Evolutionary conservation across 1,140 invertebrate species (phyloP), one percentile per base, ranked within the genome.

Genomic region (Tetramorium simillimum): DNA sequence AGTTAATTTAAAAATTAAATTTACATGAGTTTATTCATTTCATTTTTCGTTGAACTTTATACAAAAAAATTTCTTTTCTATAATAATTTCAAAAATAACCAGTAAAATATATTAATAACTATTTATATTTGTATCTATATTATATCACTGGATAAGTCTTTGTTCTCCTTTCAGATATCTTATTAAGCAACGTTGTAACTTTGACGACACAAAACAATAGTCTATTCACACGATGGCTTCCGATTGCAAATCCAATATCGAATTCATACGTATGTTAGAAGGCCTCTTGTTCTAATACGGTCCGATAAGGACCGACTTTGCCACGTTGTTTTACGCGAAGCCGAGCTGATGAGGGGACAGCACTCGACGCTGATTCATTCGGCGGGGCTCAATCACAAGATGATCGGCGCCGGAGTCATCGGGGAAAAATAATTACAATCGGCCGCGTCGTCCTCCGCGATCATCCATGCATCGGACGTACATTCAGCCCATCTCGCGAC

Each of bases 361-460:
- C 90, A 90, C 92, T 92, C 92, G 90, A 91, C 88, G 77, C 86
- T 84, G 90, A 92, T 93, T 93, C 91, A 93, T 89, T 78, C 75
- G 72, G 77, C 80, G 72, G 72, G 84, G 58, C 67, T 67, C 75
- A 87, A 80, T 81, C 75, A 90, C 89, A 37, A 80, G 88, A 89
- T 89, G 91, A 89, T 91, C 85, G 81, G 73, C 75, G 62, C 63
- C 82, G 82, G 87, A 90, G 77, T 90, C 78, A 93, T 92, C 88
- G 88, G 91, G 90, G 89, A 92, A 94, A 95, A 94, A 94, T 95
- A 95, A 95, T 95, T 93, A 94, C 93, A 92, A 93, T 92, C 91
- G 92, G 86, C 86, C 87, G 63, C 63, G 18, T 63, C 21, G 21
- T 62, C 58, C 80, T 90, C 80, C 85, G 84, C 85, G 84, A 77